phyloP scores from a whole-genome alignment of 1,140 invertebrate species.

The Neotoxoptera formosana region DNA sequence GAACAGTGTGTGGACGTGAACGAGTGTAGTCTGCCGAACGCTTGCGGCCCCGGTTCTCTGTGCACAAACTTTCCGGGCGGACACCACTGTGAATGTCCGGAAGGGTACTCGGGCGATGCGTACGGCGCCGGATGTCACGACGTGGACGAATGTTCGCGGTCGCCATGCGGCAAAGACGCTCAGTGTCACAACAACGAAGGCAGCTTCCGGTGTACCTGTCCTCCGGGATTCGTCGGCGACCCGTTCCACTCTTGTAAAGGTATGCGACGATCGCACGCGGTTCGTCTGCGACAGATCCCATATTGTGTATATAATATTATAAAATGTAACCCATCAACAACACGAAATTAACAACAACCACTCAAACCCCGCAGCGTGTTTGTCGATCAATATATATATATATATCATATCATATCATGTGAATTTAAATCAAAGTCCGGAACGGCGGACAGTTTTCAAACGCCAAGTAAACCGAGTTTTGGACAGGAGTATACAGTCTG shows the following conservation, averaged over 20 bases:
- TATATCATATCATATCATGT: not conserved
- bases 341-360: not conserved
- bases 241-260: slow-evolving; percentile 75
- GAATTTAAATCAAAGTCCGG: not conserved
- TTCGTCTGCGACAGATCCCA: not conserved
- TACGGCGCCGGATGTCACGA: slow-evolving; percentile 71
- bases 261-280: slow-evolving; percentile 63
- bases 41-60: slow-evolving; percentile 80
- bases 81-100: slow-evolving; percentile 82
- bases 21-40: slow-evolving; percentile 76
- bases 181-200: slow-evolving; percentile 77
- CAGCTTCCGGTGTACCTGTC: slow-evolving; percentile 78
- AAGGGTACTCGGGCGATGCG: slow-evolving; percentile 79
- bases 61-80: slow-evolving; percentile 82
- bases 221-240: slow-evolving; percentile 78
- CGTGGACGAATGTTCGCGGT: slow-evolving; percentile 74
- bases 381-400: not conserved
- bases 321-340: not conserved
- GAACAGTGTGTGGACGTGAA: slow-evolving; percentile 81
- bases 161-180: slow-evolving; percentile 76
- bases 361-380: not conserved
- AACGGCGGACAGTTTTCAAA: not conserved
- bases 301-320: not conserved
- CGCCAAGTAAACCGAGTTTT: not conserved
- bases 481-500: slow-evolving; percentile 6